Percentiles rank a stretch among this genome's conserved stretches.
These are phyloP conservation scores for Pedetes capensis DNA, from an alignment of 2,113 vertebrate species.

Conservation along the genomic window DNA sequence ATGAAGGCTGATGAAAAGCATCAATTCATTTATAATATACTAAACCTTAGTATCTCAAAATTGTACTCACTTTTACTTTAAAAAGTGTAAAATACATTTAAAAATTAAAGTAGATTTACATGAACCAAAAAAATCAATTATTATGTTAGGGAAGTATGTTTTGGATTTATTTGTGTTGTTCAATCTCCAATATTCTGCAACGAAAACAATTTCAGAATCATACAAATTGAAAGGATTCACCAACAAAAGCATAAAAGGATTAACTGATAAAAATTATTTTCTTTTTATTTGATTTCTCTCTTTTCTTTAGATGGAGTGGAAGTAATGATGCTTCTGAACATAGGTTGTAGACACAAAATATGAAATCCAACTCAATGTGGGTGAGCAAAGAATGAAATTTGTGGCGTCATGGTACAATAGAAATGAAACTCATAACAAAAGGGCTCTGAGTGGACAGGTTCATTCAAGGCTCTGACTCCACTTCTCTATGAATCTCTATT, in stretches of 20 bases:
- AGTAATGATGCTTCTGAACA: background rate
- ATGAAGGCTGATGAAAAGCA: background rate
- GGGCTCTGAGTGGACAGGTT: background rate
- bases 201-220: constrained; percentile 18
- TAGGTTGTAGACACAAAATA: background rate
- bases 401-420: background rate
- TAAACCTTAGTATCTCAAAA: background rate
- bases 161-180: background rate
- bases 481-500: background rate
- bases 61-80: background rate
- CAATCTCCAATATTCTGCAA: background rate
- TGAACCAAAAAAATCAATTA: background rate
- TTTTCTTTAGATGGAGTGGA: background rate
- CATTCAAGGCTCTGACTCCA: background rate
- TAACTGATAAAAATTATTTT: background rate
- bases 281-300: constrained; percentile 11
- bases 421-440: background rate
- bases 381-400: background rate
- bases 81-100: background rate
- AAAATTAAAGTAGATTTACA: background rate
- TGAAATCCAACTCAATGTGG: background rate
- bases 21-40: background rate
- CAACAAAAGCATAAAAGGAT: background rate
- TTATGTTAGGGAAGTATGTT: background rate
- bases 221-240: background rate